Base-by-base conservation (phyloP, 2,113 vertebrate genomes). In the Proterorhinus semilunaris region DNA sequence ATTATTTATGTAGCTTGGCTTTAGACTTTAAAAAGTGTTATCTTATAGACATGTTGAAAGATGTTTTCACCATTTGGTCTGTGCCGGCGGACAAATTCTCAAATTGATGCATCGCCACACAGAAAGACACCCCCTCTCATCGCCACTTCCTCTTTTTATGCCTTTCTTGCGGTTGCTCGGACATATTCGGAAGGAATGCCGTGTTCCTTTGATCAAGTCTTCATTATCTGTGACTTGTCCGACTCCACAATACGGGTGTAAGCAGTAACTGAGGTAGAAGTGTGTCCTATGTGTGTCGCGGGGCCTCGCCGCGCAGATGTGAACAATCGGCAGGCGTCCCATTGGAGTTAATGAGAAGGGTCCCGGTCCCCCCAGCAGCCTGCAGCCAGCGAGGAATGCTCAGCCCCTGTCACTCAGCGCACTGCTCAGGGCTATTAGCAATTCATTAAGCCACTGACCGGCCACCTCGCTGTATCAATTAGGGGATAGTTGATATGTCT, bases 401-500 rank as follows among this genome's bases (percentile, higher is more conserved):
- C 69, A 75, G 83, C 69, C 84, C 71, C 84, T 80, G 82, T 89
- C 89, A 85, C 74, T 87, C 83, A 79, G 49, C 55, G 74, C 86
- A 85, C 82, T 78, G 86, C 87, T 84, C 72, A 86, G 82, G 79
- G 83, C 84, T 84, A 87, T 90, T 90, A 88, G 81, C 82, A 78
- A 86, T 89, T 90, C 82, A 89, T 90, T 89, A 86, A 86, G 82
- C 82, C 79, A 77, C 70, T 79, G 82, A 86, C 86, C 69, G 85
- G 75, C 81, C 36, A 52, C 77, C 81, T 76, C 16, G 83, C 86
- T 78, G 74, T 82, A 85, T 92, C 90, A 92, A 92, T 92, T 92
- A 92, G 89, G 81, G 70, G 86, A 92, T 92, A 86, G 86, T 86
- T 90, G 83, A 87, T 88, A 91, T 90, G 81, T 89, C 80, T 86